Base-by-base conservation (phyloP, 2,797 vertebrate genomes). In the Champsocephalus esox region DNA sequence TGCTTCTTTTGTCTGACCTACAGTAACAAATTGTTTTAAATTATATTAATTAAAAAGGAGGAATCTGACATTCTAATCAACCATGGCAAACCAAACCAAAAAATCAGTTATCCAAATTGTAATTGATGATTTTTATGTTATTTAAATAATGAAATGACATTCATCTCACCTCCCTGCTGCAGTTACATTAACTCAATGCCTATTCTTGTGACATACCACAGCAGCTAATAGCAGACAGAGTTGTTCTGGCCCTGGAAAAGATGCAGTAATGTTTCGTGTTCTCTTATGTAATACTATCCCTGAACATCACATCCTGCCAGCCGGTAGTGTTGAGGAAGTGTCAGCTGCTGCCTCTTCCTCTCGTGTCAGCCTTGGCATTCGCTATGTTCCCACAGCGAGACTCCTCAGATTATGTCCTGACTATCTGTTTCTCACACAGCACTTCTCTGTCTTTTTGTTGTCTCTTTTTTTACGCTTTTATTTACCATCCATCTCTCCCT, bases 301-400 rank as follows among this genome's bases (percentile, higher is more conserved):
- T 78, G 66, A 73, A 65, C 89, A 92, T 91, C 83, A 80, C 89
- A 83, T 93, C 91, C 92, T 92, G 91, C 76, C 84, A 84, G 86
- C 73, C 73, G 32, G 73, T 81, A 58, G 85, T 66, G 75, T 73
- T 46, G 75, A 90, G 89, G 90, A 92, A 91, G 87, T 80, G 80
- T 85, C 84, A 79, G 81, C 83, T 85, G 78, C 87, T 19, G 73
- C 79, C 81, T 84, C 82, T 84, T 93, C 83, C 88, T 91, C 91
- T 71, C 56, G 79, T 88, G 88, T 92, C 87, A 77, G 75, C 77
- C 81, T 61, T 69, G 77, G 79, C 78, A 38, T 81, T 80, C 50
- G 9, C 74, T 70, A 70, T 66, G 57, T 67, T 82, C 67, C 76
- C 82, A 75, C 81, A 82, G 66, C 52, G 41, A 83, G 76, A 79